Conservation (phyloP, 2,113 vertebrate genomes). For the Zeus faber region DNA sequence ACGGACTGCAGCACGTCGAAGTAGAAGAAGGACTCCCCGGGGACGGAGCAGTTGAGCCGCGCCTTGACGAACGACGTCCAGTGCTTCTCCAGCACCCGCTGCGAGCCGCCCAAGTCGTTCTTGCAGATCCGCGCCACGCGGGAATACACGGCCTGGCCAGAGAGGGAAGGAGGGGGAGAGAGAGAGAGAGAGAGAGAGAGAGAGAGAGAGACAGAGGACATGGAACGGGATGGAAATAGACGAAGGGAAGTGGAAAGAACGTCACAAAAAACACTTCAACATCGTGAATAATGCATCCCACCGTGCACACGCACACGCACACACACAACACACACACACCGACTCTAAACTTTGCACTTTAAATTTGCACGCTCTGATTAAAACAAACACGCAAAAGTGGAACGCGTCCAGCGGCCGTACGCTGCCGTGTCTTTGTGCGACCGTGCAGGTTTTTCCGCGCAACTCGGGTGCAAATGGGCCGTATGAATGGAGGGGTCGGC, state of each 20-base stretch:
- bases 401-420: no score
- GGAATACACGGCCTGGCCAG: slow-evolving; percentile 89
- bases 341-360: slow-evolving; percentile 15
- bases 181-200: neutral
- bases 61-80: slow-evolving; percentile 98
- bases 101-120: slow-evolving; percentile 97
- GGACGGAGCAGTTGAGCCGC: slow-evolving; percentile 94
- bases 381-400: slow-evolving; percentile 23
- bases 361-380: slow-evolving; percentile 29
- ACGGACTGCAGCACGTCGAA: slow-evolving; percentile 97
- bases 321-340: slow-evolving; percentile 19
- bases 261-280: slow-evolving; percentile 51
- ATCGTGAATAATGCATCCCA: slow-evolving; percentile 66
- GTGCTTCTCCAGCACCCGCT: slow-evolving; percentile 95
- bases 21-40: slow-evolving; percentile 98
- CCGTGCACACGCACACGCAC: slow-evolving; percentile 37
- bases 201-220: neutral
- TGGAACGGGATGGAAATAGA: slow-evolving; percentile 14
- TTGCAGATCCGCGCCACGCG: slow-evolving; percentile 98
- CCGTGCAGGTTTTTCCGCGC: slow-evolving; percentile 42
- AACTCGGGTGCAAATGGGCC: slow-evolving; percentile 45
- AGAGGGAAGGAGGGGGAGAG: slow-evolving; percentile 17
- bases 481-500: slow-evolving; percentile 68
- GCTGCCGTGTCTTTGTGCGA: slow-evolving; percentile 7
- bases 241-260: slow-evolving; percentile 36